Percentiles rank a stretch among this genome's conserved stretches.
Evolutionary conservation across 2,113 vertebrate genomes (phyloP).

Genomic region (Epinephelus cyanopodus): DNA sequence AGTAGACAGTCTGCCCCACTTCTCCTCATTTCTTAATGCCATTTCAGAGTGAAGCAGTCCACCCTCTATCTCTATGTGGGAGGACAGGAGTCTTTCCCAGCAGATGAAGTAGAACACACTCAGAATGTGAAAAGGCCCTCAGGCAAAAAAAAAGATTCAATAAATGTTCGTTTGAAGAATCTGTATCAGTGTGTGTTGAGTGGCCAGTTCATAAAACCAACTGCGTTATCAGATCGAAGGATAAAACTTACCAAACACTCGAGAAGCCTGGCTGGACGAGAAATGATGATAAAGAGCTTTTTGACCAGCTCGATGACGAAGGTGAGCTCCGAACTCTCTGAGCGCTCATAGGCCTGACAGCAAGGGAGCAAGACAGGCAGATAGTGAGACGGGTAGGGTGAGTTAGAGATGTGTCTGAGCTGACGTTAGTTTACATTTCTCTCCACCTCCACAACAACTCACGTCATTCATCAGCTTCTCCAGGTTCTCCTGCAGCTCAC

Average conservation of each 20-base stretch:
- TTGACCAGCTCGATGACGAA: slow-evolving; percentile 95
- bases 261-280: slow-evolving; percentile 91
- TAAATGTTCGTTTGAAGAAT: slow-evolving; percentile 8
- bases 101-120: slow-evolving; percentile 8
- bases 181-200: not conserved
- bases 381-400: slow-evolving; percentile 7
- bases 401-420: not conserved
- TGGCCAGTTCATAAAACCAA: not conserved
- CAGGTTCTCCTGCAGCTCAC: slow-evolving; percentile 95
- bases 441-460: slow-evolving; percentile 67
- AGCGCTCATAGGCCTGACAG: slow-evolving; percentile 92
- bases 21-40: slow-evolving; percentile 21
- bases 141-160: slow-evolving; percentile 4
- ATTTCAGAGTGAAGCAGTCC: slow-evolving; percentile 5
- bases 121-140: not conserved
- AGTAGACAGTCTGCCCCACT: slow-evolving; percentile 22
- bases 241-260: slow-evolving; percentile 91
- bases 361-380: not conserved
- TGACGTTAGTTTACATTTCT: not conserved
- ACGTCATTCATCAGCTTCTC: slow-evolving; percentile 93
- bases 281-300: slow-evolving; percentile 95
- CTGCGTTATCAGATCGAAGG: not conserved
- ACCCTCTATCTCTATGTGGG: slow-evolving; percentile 23
- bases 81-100: slow-evolving; percentile 22
- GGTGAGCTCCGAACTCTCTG: slow-evolving; percentile 92